Conservation (phyloP, 2,797 vertebrate species). For the Myiothlypis chrysogaster region DNA sequence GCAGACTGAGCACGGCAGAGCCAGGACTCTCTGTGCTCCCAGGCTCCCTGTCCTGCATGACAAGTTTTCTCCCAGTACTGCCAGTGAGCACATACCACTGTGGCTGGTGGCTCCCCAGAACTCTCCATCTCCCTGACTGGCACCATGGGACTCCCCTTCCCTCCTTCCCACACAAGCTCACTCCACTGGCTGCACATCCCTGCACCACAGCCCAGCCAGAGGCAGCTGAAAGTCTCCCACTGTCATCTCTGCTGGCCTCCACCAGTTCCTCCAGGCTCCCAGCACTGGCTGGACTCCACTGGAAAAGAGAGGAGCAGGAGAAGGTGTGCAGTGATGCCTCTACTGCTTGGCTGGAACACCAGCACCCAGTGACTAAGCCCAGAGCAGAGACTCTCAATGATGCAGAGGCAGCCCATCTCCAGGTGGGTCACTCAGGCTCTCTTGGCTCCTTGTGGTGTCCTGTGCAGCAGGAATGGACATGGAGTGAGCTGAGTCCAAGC, state of each 20-base stretch:
- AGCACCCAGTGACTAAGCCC: background rate
- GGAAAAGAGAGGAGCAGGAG: background rate
- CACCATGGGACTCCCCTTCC: background rate
- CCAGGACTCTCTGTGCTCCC: background rate
- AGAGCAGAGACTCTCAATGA: background rate
- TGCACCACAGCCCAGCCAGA: background rate
- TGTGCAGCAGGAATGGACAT: background rate
- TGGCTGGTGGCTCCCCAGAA: background rate
- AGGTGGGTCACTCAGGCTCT: background rate
- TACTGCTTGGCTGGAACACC: background rate
- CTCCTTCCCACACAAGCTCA: background rate
- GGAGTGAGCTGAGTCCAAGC: background rate
- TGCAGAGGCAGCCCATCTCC: background rate
- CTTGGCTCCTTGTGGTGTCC: background rate
- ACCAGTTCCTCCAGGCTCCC: background rate
- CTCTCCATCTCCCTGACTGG: background rate
- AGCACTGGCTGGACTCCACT: background rate
- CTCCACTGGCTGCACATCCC: background rate
- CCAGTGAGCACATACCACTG: background rate
- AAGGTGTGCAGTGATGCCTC: background rate
- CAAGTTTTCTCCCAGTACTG: background rate
- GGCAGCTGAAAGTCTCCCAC: background rate
- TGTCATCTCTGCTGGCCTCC: background rate
- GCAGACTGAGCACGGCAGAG: background rate
- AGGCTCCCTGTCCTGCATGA: background rate